Conservation (phyloP, 53 echinoderm and acorn worm genomes). For the Astropecten irregularis region DNA sequence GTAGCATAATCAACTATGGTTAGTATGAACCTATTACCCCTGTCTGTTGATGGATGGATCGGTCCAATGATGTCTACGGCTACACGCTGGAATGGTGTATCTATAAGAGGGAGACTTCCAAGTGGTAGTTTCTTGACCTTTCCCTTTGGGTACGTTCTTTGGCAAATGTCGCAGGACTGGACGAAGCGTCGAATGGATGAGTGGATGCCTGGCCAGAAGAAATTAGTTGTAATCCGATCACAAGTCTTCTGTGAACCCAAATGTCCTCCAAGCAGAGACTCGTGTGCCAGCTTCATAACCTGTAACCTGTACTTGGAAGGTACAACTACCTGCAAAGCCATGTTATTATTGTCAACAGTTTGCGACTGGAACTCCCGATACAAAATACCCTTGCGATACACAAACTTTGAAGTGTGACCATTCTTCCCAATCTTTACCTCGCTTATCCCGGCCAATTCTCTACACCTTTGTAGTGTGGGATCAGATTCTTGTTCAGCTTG, state of each 20-base stretch:
- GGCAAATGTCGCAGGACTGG: conserved; percentile 68
- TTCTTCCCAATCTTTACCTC: neutral
- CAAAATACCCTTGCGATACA: conserved; percentile 22
- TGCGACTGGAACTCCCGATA: conserved; percentile 39
- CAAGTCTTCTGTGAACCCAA: conserved; percentile 46
- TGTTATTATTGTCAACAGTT: conserved; percentile 14
- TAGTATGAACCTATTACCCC: conserved; percentile 49
- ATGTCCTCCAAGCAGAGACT: conserved; percentile 65
- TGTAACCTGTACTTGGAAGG: conserved; percentile 31
- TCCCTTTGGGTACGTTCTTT: conserved; percentile 54
- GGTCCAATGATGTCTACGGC: conserved; percentile 60
- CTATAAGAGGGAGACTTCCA: conserved; percentile 50
- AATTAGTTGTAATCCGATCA: conserved; percentile 37
- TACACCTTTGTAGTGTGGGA: neutral
- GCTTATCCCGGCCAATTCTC: neutral
- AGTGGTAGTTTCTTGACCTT: conserved; percentile 39
- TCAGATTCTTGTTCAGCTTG: conserved; percentile 37
- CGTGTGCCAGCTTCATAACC: conserved; percentile 56
- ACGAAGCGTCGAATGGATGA: conserved; percentile 37
- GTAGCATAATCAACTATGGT: conserved; percentile 60
- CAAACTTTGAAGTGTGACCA: neutral
- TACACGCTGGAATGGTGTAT: conserved; percentile 39
- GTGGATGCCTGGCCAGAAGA: conserved; percentile 57
- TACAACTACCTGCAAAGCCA: conserved; percentile 38
- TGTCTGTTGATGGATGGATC: conserved; percentile 35